Base-by-base conservation (phyloP, 2,797 vertebrate species). In the Sebastes minor region DNA sequence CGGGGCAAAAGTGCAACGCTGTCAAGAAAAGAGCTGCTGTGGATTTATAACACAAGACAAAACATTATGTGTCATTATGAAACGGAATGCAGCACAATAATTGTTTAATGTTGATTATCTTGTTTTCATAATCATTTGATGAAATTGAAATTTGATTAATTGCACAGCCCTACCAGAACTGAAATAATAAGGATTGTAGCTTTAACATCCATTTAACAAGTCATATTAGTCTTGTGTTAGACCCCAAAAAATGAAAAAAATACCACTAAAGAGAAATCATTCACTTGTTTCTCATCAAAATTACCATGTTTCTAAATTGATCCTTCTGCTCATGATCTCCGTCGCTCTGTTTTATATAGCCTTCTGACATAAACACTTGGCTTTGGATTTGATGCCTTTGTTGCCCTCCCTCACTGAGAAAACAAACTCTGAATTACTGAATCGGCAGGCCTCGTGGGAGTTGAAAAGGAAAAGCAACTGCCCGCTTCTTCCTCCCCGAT, bases 401-500 rank as follows among this genome's bases (percentile, higher is more conserved):
- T 42, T 61, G 6, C 4, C 22, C 49, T 68, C 14, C 65, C 23
- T 71, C 18, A 53, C 33, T 23, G 67, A 35, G 28, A 32, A 69
- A 76, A 83, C 25, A 72, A 71, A 38, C 30, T 65, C 32, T 53
- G 11, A 72, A 42, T 64, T 3, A 72, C 0, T 63, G 14, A 86
- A 57, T 52, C 56, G 3, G 59, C 49, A 60, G 16, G 23, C 81
- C 33, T 77, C 5, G 0, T 81, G 22, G 35, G 53, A 73, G 27
- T n/a, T 46, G 53, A 52, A 60, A 57, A 74, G 52, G 42, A 83
- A 82, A 70, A 25, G 3, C 52, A 76, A 64, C 2, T 16, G 16
- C 25, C 32, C 2, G 4, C 62, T 77, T 87, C 72, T 53, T 65
- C 16, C 23, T 62, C 53, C 3, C 18, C 38, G 28, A 55, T 67